Base-by-base conservation (phyloP, 2,888 invertebrate genomes). In the Apoderus coryli region DNA sequence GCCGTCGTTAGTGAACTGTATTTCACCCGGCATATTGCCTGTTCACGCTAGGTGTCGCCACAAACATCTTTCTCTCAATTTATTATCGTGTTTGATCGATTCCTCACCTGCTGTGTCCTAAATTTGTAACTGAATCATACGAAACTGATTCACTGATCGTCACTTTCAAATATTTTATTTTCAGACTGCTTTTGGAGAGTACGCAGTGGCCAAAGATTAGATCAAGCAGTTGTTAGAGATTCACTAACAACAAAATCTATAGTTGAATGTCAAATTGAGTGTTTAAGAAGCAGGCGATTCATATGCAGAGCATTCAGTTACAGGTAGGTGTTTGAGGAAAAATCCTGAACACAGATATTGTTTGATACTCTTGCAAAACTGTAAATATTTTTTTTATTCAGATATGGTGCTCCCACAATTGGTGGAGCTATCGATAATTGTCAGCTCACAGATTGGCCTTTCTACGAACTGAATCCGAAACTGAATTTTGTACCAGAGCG, bases 141-240 rank as follows among this genome's bases (percentile, higher is more conserved):
- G n/a, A n/a, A n/a, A n/a, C n/a, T n/a, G n/a, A n/a, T n/a, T n/a
- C n/a, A n/a, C n/a, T n/a, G n/a, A n/a, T n/a, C n/a, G n/a, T n/a
- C n/a, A n/a, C n/a, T n/a, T n/a, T n/a, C n/a, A 19, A 7, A 7
- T 10, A 22, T 19, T 6, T 15, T 32, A 15, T 22, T 52, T 52
- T 16, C 52, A 84, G 85, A 85, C 54, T 85, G 85, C 48, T 85
- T 85, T 54, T 79, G 79, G 69, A 70, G 84, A 41, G 77, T 81
- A 0, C 67, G 80, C 6, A 80, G 79, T 28, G 77, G 76, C 0
- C 69, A 75, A 2, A 65, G 76, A 2, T 67, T 85, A 32, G 67
- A 69, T 9, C 67, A 69, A 3, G 56, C 64, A 0, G 69, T 76
- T 0, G 69, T 71, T 0, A 61, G 71, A n/a, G 73, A 75, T 9